phyloP scores from a whole-genome alignment of 1,140 invertebrate species.

The Apolygus lucorum region DNA sequence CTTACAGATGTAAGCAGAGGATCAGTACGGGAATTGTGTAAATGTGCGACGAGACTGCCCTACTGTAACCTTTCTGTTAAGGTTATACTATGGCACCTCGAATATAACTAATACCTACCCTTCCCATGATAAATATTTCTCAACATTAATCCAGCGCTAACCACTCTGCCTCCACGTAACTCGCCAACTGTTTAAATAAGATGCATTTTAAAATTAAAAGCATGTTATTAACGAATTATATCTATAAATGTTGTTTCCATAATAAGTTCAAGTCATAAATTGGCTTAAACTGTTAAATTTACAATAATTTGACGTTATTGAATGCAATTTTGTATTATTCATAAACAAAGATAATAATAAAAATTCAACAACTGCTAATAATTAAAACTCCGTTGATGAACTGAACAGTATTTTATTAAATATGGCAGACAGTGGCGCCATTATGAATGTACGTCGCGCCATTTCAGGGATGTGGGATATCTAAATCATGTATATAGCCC shows the following conservation, averaged over 20 bases:
- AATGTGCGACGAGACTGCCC: slow-evolving; percentile 18
- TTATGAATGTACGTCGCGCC: background rate
- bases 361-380: slow-evolving; percentile 14
- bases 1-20: slow-evolving; percentile 31
- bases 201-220: slow-evolving; percentile 30
- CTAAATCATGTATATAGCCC: too few relatives aligned
- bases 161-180: slow-evolving; percentile 44
- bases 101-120: slow-evolving; percentile 30
- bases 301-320: slow-evolving; percentile 12
- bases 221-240: slow-evolving; percentile 26
- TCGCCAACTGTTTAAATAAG: slow-evolving; percentile 33
- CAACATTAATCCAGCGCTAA: slow-evolving; percentile 29
- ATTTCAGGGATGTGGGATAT: slow-evolving; percentile 25
- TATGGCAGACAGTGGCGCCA: background rate
- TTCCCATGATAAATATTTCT: slow-evolving; percentile 29
- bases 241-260: slow-evolving; percentile 23
- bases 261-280: slow-evolving; percentile 10
- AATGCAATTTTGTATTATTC: slow-evolving; percentile 29
- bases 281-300: slow-evolving; percentile 21
- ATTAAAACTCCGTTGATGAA: slow-evolving; percentile 7
- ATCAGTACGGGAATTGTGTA: slow-evolving; percentile 25
- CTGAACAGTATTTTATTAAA: too few relatives aligned
- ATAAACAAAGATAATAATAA: background rate
- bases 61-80: slow-evolving; percentile 23
- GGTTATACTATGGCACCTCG: slow-evolving; percentile 24